Conservation (phyloP, 1,140 invertebrate species). For the Archegozetes longisetosus region DNA sequence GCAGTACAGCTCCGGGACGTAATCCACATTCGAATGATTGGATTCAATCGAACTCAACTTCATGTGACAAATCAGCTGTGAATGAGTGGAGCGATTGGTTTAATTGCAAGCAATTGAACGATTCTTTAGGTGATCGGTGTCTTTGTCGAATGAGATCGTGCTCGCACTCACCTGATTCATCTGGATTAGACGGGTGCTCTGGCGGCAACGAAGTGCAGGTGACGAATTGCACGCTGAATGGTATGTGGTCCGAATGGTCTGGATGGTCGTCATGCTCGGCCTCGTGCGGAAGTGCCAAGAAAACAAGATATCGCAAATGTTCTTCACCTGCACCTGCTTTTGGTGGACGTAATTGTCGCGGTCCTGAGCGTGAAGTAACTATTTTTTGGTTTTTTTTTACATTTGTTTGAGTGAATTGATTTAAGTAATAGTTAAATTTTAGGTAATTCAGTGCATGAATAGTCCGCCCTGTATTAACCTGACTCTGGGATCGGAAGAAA, state of each 20-base stretch:
- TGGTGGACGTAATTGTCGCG: conserved; percentile 29
- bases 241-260: conserved; percentile 33
- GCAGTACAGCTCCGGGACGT: conserved; percentile 45
- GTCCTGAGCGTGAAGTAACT: conserved; percentile 26
- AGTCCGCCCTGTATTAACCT: conserved; percentile 2
- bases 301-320: conserved; percentile 28
- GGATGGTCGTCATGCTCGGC: conserved; percentile 31
- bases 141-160: conserved; percentile 57
- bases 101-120: conserved; percentile 33
- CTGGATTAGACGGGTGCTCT: conserved; percentile 47
- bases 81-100: conserved; percentile 50
- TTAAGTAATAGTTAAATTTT: conserved; percentile 2
- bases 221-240: conserved; percentile 33
- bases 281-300: conserved; percentile 44
- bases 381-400: not conserved
- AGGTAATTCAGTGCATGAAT: conserved; percentile 1
- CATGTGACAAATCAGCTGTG: conserved; percentile 29
- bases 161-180: conserved; percentile 51
- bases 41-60: not conserved
- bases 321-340: conserved; percentile 29
- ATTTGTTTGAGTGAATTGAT: not conserved
- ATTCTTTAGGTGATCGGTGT: conserved; percentile 42
- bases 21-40: conserved; percentile 31
- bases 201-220: conserved; percentile 31
- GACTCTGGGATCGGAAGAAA: not conserved